Evolutionary conservation across 2,888 invertebrate genomes (phyloP), one percentile per base, ranked within the genome.

Genomic region (Netelia virgata): DNA sequence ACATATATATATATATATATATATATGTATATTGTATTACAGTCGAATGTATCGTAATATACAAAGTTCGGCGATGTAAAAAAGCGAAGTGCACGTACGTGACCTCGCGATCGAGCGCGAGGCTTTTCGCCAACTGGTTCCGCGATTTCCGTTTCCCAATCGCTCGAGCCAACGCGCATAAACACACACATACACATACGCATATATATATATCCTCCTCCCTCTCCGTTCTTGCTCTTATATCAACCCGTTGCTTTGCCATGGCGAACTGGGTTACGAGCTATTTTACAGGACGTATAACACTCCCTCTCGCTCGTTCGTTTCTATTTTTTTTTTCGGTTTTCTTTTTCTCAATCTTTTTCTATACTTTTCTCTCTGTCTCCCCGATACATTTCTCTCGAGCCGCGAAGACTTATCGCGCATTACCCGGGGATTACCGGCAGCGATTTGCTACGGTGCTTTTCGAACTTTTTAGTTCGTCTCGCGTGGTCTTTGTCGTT

Each of bases 401-500:
- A 83, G 84, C 84, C 74, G 78, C 55, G 80, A 83, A 86, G 89
- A 91, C 90, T 91, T 91, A 91, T 91, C 89, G 91, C 87, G 89
- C 89, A 90, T 91, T 91, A 91, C 89, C 86, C 88, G 83, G 70
- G 90, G 91, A 91, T 91, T 91, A 91, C 90, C 84, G 8, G 88
- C 85, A 83, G 83, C 86, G 86, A 86, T 86, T 87, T 83, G 83
- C 83, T 61, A 55, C 70, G 66, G 74, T 82, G 77, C 86, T 88
- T 88, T 80, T 86, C 78, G 47, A 87, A 87, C 84, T 86, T 86
- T 47, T 86, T 87, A 83, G 75, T 84, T 85, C 36, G 79, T 82
- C 83, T 83, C 79, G 43, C 73, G 61, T 59, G 75, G 70, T 82
- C 82, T 79, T 82, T 82, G 50, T 70, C 70, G 66, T 57, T 28